Percentiles rank a stretch among this genome's conserved stretches.
Evolutionary conservation across 1,140 invertebrate genomes (phyloP).

Genomic region (Phymastichus coffea): DNA sequence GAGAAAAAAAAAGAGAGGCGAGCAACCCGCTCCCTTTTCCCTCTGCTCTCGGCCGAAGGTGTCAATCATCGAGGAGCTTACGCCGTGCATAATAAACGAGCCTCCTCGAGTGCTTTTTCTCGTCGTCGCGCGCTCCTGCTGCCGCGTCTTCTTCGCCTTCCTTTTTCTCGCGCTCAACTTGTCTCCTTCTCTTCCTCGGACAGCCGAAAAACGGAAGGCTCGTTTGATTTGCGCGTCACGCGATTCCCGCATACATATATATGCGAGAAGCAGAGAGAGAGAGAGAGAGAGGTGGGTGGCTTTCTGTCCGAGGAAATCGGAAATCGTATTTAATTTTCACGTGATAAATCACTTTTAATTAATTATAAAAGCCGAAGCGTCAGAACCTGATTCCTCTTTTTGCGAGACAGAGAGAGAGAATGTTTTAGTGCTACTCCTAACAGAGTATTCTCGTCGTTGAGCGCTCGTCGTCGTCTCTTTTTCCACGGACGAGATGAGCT

Average conservation of each 20-base stretch:
- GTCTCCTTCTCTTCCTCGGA: neutral
- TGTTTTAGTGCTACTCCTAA: no score
- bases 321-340: no score
- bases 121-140: conserved; percentile 29
- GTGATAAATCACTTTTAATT: no score
- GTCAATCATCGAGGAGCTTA: conserved; percentile 42
- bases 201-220: conserved; percentile 30
- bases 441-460: no score
- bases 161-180: neutral
- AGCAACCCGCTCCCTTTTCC: neutral
- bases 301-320: no score
- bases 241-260: conserved; percentile 36
- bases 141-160: neutral
- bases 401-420: no score
- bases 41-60: no score
- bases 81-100: conserved; percentile 40
- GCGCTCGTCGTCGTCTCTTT: no score
- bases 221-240: conserved; percentile 34
- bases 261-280: neutral
- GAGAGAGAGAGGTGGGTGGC: neutral
- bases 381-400: no score
- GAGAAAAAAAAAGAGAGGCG: no score
- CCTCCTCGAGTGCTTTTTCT: conserved; percentile 41
- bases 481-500: no score
- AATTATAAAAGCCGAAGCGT: no score